Evolutionary conservation across 2,797 vertebrate species (phyloP).

Genomic region (Acrossocheilus wenchowensis): DNA sequence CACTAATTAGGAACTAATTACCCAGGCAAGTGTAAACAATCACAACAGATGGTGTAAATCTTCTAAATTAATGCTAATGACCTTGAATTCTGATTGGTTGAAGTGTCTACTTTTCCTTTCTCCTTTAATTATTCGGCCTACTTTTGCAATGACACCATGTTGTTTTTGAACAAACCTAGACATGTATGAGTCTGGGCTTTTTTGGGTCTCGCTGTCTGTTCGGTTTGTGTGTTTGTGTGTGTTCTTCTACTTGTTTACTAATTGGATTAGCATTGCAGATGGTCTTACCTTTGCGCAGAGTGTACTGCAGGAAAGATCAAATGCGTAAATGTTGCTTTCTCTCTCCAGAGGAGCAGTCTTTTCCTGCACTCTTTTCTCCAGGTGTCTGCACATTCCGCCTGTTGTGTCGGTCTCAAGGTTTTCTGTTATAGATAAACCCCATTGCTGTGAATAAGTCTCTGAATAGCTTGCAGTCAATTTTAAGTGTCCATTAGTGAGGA

Average conservation of each 20-base stretch:
- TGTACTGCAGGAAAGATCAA: conserved; percentile 34
- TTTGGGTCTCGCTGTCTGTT: conserved; percentile 18
- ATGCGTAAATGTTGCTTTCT: conserved; percentile 26
- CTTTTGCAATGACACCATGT: conserved; percentile 28
- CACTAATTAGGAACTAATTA: conserved; percentile 94
- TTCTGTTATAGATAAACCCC: conserved; percentile 20
- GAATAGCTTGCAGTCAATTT: conserved; percentile 33
- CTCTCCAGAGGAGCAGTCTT: conserved; percentile 6
- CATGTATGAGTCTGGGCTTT: conserved; percentile 13
- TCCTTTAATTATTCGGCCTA: conserved; percentile 66
- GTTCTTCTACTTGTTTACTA: conserved; percentile 31
- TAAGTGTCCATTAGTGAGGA: conserved; percentile 9
- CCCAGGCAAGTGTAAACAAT: conserved; percentile 90
- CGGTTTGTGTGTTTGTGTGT: conserved; percentile 27
- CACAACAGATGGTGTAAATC: conserved; percentile 86
- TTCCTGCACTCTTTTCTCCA: conserved; percentile 4
- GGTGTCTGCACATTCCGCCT: background rate
- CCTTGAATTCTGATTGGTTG: conserved; percentile 76
- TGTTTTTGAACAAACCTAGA: conserved; percentile 1
- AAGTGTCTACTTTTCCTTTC: conserved; percentile 62
- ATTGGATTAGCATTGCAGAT: conserved; percentile 49
- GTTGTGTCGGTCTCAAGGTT: conserved; percentile 26
- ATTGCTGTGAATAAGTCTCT: conserved; percentile 15
- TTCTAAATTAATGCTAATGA: conserved; percentile 83
- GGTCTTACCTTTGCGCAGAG: conserved; percentile 27